phyloP scores from a whole-genome alignment of 1,140 invertebrate genomes.

The Melipona quadrifasciata region DNA sequence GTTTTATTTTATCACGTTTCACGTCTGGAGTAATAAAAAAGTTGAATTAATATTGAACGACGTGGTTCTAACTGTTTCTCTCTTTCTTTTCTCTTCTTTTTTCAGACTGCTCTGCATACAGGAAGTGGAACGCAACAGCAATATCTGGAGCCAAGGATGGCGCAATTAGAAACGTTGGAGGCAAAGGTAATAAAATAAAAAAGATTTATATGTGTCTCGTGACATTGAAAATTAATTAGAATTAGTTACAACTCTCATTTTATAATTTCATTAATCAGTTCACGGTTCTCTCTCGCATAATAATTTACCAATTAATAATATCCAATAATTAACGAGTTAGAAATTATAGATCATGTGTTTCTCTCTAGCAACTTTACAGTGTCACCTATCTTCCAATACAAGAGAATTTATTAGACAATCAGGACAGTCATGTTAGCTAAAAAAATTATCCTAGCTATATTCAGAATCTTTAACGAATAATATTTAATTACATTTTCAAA shows the following conservation, averaged over 20 bases:
- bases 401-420: not conserved
- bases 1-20: not conserved
- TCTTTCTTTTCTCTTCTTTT: not conserved
- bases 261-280: not conserved
- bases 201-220: not conserved
- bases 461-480: not conserved
- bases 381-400: not conserved
- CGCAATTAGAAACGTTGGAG: constrained; percentile 89
- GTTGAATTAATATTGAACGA: not conserved
- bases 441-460: too few relatives aligned
- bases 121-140: constrained; percentile 69
- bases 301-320: not conserved
- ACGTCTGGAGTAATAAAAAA: not conserved
- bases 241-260: not conserved
- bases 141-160: constrained; percentile 84
- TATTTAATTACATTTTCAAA: not conserved
- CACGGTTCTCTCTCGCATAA: not conserved
- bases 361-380: not conserved
- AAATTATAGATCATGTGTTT: not conserved
- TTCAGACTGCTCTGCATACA: constrained; percentile 77
- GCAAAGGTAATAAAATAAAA: constrained; percentile 85
- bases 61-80: too few relatives aligned
- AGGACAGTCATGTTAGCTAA: too few relatives aligned
- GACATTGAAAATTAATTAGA: not conserved
- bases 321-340: not conserved